phyloP scores from a whole-genome alignment of 2,113 vertebrate genomes.

The Pantherophis guttatus region DNA sequence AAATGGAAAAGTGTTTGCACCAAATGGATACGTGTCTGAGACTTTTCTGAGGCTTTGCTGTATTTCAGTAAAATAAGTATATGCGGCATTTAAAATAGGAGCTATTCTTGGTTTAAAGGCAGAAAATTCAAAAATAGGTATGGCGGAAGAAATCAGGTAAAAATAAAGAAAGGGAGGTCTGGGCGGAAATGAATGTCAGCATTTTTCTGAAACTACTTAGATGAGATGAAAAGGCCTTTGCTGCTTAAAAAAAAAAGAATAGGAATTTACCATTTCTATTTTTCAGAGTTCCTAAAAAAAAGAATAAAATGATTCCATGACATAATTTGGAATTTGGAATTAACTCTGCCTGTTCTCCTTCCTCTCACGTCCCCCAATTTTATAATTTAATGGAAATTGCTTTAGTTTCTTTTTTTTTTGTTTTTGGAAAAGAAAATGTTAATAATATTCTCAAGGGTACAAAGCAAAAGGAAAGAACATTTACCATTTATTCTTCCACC shows the following conservation, averaged over 20 bases:
- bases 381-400: not conserved
- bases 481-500: not conserved
- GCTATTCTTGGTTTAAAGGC: not conserved
- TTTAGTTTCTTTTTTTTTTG: not conserved
- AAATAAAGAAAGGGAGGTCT: not conserved
- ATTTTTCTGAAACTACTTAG: not conserved
- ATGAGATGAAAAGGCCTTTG: not conserved
- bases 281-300: not conserved
- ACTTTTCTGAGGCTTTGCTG: constrained; percentile 31
- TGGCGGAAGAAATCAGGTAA: not conserved
- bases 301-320: not conserved
- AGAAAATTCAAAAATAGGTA: not conserved
- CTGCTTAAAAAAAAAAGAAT: not conserved
- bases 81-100: constrained; percentile 12
- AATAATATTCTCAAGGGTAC: not conserved
- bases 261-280: not conserved
- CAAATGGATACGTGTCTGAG: constrained; percentile 18
- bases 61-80: not conserved
- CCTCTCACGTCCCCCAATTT: not conserved
- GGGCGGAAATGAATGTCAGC: not conserved
- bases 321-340: not conserved
- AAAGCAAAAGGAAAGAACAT: not conserved
- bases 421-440: not conserved
- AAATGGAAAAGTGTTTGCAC: constrained; percentile 11
- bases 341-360: not conserved